phyloP scores from a whole-genome alignment of 2,888 invertebrate species.

The Cabera pusaria region DNA sequence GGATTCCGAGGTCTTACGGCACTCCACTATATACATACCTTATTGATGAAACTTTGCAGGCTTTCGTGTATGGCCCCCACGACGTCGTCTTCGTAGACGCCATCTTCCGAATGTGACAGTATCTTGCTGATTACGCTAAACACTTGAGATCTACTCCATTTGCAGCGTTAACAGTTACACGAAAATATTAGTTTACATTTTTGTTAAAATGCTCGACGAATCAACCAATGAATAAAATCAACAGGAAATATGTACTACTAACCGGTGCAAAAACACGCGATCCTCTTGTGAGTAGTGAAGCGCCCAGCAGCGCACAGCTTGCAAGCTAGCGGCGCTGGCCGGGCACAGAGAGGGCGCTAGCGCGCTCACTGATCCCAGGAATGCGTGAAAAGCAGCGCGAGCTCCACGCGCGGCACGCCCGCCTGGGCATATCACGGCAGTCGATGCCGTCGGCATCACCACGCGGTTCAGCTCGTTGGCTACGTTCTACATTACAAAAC shows the following conservation, averaged over 20 bases:
- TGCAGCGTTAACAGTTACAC: slow-evolving; percentile 56
- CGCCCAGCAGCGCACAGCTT: slow-evolving; percentile 97
- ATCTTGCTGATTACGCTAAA: slow-evolving; percentile 98
- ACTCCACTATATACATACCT: too few relatives aligned
- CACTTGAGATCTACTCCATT: slow-evolving; percentile 88
- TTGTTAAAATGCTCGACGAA: too few relatives aligned
- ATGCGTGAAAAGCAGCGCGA: slow-evolving; percentile 90
- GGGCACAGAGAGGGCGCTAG: slow-evolving; percentile 94
- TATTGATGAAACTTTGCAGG: slow-evolving; percentile 58
- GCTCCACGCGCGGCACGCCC: slow-evolving; percentile 60
- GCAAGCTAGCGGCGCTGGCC: slow-evolving; percentile 94
- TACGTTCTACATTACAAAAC: slow-evolving; percentile 42
- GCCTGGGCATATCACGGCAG: slow-evolving; percentile 68
- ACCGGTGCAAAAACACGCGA: slow-evolving; percentile 94
- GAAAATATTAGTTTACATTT: slow-evolving; percentile 10
- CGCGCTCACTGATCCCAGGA: slow-evolving; percentile 95
- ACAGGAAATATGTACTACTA: too few relatives aligned
- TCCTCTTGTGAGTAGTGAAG: slow-evolving; percentile 94
- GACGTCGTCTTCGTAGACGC: slow-evolving; percentile 70
- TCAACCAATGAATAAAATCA: too few relatives aligned
- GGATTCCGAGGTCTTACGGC: too few relatives aligned
- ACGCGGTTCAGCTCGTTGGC: slow-evolving; percentile 43
- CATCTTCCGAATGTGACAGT: slow-evolving; percentile 95
- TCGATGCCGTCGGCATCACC: slow-evolving; percentile 50
- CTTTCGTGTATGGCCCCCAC: slow-evolving; percentile 65